Conservation (phyloP, 2,113 vertebrate genomes). For the Vireo altiloquus region DNA sequence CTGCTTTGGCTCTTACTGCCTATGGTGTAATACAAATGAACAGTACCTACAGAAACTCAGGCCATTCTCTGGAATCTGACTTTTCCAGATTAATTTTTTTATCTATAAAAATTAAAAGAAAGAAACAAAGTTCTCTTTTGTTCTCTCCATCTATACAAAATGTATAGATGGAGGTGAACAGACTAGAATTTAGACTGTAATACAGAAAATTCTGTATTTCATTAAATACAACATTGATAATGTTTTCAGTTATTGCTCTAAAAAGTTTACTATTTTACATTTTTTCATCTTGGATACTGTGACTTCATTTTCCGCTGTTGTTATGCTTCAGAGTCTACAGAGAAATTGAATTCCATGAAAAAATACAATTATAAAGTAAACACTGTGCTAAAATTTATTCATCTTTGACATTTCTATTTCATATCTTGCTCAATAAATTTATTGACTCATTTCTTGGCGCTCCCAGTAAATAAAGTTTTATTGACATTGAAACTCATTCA, state of each 20-base stretch:
- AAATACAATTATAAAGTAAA: constrained; percentile 45
- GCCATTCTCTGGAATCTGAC: too few relatives aligned
- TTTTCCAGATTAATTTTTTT: neutral
- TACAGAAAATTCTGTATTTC: neutral
- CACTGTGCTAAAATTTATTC: constrained; percentile 13
- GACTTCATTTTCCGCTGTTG: neutral
- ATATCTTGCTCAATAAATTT: constrained; percentile 18
- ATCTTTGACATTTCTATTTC: constrained; percentile 46
- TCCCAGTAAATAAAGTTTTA: constrained; percentile 30
- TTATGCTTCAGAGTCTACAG: neutral
- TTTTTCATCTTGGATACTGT: neutral
- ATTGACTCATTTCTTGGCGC: constrained; percentile 5
- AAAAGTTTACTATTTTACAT: neutral
- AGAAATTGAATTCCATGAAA: constrained; percentile 7
- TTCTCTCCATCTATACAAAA: too few relatives aligned
- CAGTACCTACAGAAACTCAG: neutral
- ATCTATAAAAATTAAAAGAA: neutral
- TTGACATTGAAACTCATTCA: constrained; percentile 13
- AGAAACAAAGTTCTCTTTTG: neutral
- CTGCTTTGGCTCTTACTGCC: neutral
- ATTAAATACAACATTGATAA: neutral
- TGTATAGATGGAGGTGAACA: neutral
- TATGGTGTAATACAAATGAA: neutral
- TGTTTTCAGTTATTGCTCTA: neutral
- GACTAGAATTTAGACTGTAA: neutral